Evolutionary conservation across 2,888 invertebrate species (phyloP).

Genomic region (Xestia sexstrigata): DNA sequence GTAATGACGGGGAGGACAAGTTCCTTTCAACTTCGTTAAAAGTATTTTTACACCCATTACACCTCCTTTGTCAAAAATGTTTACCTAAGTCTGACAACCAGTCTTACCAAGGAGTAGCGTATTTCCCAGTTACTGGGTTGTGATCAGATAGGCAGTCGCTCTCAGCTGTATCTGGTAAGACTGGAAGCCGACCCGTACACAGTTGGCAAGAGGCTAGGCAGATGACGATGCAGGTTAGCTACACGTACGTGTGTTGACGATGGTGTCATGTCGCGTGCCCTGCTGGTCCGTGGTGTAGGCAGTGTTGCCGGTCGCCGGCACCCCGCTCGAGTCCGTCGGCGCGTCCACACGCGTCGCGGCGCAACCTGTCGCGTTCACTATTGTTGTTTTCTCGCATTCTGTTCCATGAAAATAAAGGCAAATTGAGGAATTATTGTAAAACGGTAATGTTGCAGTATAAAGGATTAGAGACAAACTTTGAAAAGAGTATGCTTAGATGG

Average conservation of each 20-base stretch:
- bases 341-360: conserved; percentile 55
- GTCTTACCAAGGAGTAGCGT: background rate
- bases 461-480: background rate
- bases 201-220: background rate
- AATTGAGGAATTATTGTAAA: background rate
- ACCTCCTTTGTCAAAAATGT: background rate
- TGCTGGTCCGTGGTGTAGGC: conserved; percentile 79
- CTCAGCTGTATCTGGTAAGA: background rate
- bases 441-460: background rate
- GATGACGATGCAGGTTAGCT: background rate
- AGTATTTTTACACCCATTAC: too few species aligned
- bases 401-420: conserved; percentile 35
- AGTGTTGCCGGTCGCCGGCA: conserved; percentile 70
- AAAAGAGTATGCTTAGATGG: too few species aligned
- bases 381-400: conserved; percentile 81
- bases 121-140: background rate
- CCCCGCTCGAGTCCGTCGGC: conserved; percentile 46
- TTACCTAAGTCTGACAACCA: background rate
- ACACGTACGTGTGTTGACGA: conserved; percentile 72
- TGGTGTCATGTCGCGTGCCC: conserved; percentile 66
- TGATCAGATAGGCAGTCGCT: background rate
- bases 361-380: conserved; percentile 75
- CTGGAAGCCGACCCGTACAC: background rate
- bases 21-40: too few species aligned
- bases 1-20: too few species aligned